Conservation (phyloP, 2,888 invertebrate species). For the Frankliniella intonsa region DNA sequence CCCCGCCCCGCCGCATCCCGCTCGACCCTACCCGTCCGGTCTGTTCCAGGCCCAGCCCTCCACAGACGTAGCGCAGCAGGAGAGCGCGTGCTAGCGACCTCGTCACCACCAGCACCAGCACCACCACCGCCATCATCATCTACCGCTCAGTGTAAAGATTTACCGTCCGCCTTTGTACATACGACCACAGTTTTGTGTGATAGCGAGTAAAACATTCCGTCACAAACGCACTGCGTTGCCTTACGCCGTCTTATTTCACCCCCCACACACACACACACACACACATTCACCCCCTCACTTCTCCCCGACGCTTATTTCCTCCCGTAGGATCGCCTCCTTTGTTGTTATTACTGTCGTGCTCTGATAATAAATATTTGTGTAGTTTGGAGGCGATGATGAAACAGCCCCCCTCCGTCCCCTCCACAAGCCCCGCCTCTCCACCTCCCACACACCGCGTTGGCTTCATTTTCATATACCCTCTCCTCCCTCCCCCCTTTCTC, state of each 20-base stretch:
- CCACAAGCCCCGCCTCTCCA: neutral
- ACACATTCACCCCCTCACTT: neutral
- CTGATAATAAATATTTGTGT: slow-evolving; percentile 14
- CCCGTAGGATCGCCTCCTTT: neutral
- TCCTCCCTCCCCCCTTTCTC: neutral
- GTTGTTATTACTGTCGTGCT: neutral
- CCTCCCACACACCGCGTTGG: neutral
- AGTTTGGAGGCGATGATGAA: neutral
- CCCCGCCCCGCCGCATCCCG: no score
- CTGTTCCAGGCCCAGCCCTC: no score
- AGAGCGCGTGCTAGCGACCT: neutral
- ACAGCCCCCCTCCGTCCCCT: neutral
- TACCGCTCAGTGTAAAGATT: neutral
- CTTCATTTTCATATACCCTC: neutral
- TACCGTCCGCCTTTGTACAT: no score
- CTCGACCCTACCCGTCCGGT: no score
- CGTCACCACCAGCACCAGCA: neutral
- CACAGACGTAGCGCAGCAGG: neutral
- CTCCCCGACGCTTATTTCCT: neutral
- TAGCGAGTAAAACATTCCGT: no score
- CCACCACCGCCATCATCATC: no score
- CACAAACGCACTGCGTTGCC: no score
- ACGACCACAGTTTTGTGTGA: no score
- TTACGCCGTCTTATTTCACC: neutral
- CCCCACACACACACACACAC: neutral